Conservation (phyloP, 1,140 invertebrate species). For the Pseudomyrmex flavicornis region DNA sequence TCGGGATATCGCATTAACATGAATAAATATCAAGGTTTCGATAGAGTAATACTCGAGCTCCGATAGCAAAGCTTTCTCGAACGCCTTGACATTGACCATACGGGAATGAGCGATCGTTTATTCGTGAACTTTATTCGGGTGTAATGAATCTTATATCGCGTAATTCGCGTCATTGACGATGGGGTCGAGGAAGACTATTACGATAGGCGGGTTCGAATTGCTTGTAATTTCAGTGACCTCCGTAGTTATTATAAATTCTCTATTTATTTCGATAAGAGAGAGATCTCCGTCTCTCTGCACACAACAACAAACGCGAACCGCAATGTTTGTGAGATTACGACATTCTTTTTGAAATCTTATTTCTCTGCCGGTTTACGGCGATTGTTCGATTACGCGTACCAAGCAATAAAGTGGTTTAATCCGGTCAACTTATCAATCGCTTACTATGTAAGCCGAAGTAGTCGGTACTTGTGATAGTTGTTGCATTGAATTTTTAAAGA, state of each 20-base stretch:
- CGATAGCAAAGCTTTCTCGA: conserved; percentile 46
- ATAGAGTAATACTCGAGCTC: conserved; percentile 47
- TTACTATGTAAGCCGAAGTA: too few species aligned
- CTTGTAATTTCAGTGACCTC: conserved; percentile 4
- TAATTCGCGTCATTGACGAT: background rate
- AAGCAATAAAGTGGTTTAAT: too few species aligned
- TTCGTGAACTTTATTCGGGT: conserved; percentile 22
- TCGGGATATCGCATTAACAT: background rate
- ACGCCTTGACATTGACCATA: conserved; percentile 72
- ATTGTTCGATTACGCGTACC: too few species aligned
- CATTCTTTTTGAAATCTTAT: background rate
- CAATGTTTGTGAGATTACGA: conserved; percentile 6
- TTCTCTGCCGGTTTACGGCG: background rate
- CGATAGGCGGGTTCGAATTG: background rate
- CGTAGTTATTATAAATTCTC: background rate
- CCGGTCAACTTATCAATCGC: too few species aligned
- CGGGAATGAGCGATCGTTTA: background rate
- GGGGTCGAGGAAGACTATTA: conserved; percentile 3
- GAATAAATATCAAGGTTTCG: conserved; percentile 68
- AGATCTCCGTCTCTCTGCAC: background rate
- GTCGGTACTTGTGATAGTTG: too few species aligned
- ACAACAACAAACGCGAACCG: background rate
- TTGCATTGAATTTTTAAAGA: too few species aligned
- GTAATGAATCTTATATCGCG: background rate
- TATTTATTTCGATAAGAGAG: conserved; percentile 38